phyloP scores from a whole-genome alignment of 2,797 vertebrate species.

The Cephalopachus bancanus region DNA sequence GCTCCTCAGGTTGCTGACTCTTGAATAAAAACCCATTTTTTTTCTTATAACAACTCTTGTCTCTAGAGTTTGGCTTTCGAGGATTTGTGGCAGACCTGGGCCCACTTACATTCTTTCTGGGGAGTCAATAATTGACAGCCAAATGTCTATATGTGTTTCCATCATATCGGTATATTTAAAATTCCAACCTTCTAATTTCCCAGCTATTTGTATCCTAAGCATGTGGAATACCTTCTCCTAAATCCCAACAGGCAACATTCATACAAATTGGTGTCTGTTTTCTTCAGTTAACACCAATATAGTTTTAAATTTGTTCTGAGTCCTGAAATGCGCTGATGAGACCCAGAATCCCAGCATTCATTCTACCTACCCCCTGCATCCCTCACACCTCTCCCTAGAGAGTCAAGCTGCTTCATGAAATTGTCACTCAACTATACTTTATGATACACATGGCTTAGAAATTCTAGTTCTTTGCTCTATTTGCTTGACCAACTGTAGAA shows the following conservation, averaged over 20 bases:
- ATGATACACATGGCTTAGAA: background rate
- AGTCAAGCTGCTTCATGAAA: background rate
- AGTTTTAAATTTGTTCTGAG: background rate
- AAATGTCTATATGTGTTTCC: background rate
- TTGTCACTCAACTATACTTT: background rate
- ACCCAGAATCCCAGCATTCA: background rate
- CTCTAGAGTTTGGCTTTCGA: too few relatives aligned
- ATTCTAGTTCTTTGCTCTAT: background rate
- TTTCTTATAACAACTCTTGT: too few relatives aligned
- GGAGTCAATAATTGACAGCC: background rate
- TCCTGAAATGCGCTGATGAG: background rate
- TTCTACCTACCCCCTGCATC: accelerated
- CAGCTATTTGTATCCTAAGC: background rate
- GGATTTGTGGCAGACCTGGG: too few relatives aligned
- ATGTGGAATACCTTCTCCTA: background rate
- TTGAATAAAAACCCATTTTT: too few relatives aligned
- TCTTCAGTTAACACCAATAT: background rate
- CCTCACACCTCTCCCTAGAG: background rate
- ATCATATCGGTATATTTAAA: background rate
- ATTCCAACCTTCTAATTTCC: background rate
- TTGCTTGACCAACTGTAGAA: background rate
- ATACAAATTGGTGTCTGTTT: background rate
- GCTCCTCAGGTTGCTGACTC: too few relatives aligned
- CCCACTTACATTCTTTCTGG: background rate
- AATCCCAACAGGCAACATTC: background rate